Evolutionary conservation across 2,888 invertebrate species (phyloP), one percentile per base, ranked within the genome.

Genomic region (Xylota sylvarum): DNA sequence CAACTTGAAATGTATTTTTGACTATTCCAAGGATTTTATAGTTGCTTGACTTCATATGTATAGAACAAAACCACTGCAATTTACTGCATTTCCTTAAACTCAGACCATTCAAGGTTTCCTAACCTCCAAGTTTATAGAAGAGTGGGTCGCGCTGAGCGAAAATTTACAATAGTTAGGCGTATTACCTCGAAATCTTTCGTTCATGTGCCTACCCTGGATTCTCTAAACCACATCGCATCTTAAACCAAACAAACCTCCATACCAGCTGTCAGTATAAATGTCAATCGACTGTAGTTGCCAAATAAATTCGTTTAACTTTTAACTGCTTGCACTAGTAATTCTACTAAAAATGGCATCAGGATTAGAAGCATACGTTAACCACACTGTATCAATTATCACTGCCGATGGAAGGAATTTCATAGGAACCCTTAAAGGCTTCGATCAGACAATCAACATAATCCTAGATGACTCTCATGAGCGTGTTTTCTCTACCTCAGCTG

Each of bases 371-470:
- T 97, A 97, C 90, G 96, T 97, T 10, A 97, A 97, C 92, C 97
- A 97, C 93, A 97, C 97, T 40, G 98, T 98, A 73, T 98, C 98
- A 40, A 97, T 99, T 87, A 98, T 99, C 89, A 99, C 99, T 67
- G 96, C 98, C 10, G 99, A 99, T 93, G 99, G 99, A 52, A 94
- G 99, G 89, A 98, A 98, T 92, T 98, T 99, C 91, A 97, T 98
- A 89, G 99, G 99, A 56, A 98, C 98, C 0, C 93, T 99, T 87
- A 99, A 99, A 93, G 99, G 99, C 35, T 99, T 98, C 93, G 99
- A 99, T 93, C 99, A 99, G 93, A 98, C 99, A n/a, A 98, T 99
- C 88, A 99, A 99, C 92, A 94, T 99, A 88, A 98, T 99, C 90
- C 93, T 99, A 88, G 99, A 99, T 91, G 99, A 99, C 93, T 98